Evolutionary conservation across 2,888 invertebrate species (phyloP), one percentile per base, ranked within the genome.

Genomic region (Ctenicera cuprea): DNA sequence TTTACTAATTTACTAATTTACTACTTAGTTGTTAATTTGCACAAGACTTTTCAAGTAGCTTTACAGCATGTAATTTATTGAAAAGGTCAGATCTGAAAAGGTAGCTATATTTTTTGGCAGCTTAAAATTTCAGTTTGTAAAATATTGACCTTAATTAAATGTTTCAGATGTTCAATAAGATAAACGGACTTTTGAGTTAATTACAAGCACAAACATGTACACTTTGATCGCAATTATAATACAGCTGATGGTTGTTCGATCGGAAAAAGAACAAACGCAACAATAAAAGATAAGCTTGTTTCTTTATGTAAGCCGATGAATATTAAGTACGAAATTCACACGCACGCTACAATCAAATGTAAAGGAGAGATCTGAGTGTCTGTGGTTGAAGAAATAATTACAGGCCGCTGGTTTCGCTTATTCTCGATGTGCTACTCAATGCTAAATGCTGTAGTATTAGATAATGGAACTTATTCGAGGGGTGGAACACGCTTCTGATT

Each of bases 351-450:
- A 67, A 74, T 74, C 74, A 71, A 66, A 67, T 57, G 57, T 65
- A 71, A 69, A 71, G 33, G 57, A 69, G 64, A 74, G 65, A 69
- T 68, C 63, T 50, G 72, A 72, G 64, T 75, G 75, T 72, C 75
- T 73, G 83, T 83, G 84, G 82, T 80, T 85, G 85, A 85, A 84
- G 84, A 81, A 84, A 85, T 86, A 86, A 86, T 86, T 86, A 86
- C 83, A 85, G 85, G 82, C 83, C 84, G 84, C 83, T 82, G 78
- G 33, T 81, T 81, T 84, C 82, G 81, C 78, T 82, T 70, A 82
- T 80, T 83, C 83, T 80, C 83, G 84, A 83, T 84, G 83, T 81
- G 80, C 80, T 78, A 81, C 77, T 79, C 78, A 78, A 80, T 79
- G 83, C 80, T 82, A 83, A 82, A 82, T 77, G 81, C 75, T 73